Base-by-base conservation (phyloP, 2,888 invertebrate genomes). In the Antheraea yamamai region DNA sequence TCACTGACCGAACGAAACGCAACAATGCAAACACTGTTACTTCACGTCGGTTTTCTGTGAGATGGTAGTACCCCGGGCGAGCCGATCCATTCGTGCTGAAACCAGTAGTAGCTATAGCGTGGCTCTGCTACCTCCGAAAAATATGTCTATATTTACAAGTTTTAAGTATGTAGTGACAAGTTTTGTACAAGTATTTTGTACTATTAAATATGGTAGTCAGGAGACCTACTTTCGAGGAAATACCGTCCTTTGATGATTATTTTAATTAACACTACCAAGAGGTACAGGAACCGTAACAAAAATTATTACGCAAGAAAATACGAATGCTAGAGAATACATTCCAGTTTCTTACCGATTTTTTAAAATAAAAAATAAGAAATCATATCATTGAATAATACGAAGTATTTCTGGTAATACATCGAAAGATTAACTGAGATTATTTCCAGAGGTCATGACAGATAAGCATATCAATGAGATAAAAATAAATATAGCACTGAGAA, bases 391-490 rank as follows among this genome's bases (percentile, higher is more conserved):
- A 75, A 72, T 75, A 73, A 52, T 73, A 61, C 72, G 73, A 66
- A 76, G 74, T 75, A 74, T 72, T 76, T 74, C 51, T 52, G 30
- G 18, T 51, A 68, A 66, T 30, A 74, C 78, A 77, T 76, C 76
- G 77, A 77, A 47, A 80, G 76, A 77, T 79, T 76, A 79, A 75
- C 55, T 68, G 75, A 76, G 76, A 78, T 79, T 75, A 72, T 61
- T 79, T 78, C 73, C 58, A 55, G 77, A 77, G 78, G 78, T 77
- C 75, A 78, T 64, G 73, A 14, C 68, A 75, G 78, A 81, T 81
- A 81, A 80, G 77, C 74, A 74, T 75, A 78, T 81, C 77, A 76
- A n/a, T n/a, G n/a, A n/a, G n/a, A n/a, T n/a, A n/a, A n/a, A n/a
- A n/a, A n/a, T n/a, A n/a, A n/a, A n/a, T n/a, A n/a, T n/a, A n/a